These are phyloP conservation scores for Onychostruthus taczanowskii DNA, from an alignment of 2,113 vertebrate species.

Conservation along the genomic window DNA sequence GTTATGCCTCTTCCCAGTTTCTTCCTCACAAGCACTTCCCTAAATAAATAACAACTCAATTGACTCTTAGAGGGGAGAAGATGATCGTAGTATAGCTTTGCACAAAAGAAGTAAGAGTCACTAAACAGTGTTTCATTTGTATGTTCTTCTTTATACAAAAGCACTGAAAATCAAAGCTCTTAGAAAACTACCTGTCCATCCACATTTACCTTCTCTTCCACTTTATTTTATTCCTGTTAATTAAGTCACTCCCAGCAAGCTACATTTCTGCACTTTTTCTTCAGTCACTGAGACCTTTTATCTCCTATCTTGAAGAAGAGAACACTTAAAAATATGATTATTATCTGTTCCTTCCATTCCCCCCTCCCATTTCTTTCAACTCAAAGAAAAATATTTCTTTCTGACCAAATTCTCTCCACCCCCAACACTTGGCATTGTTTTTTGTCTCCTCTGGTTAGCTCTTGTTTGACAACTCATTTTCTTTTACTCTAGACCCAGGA, in stretches of 20 bases:
- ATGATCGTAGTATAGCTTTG: not conserved
- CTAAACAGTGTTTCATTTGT: not conserved
- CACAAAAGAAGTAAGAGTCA: not conserved
- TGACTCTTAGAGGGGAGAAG: not conserved
- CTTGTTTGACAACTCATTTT: not conserved
- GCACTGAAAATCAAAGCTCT: not conserved
- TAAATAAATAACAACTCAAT: not conserved
- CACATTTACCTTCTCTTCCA: not conserved
- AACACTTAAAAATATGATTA: not conserved
- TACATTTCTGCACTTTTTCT: not conserved
- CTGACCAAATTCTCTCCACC: not conserved
- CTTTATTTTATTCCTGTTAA: not conserved
- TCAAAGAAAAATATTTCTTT: not conserved
- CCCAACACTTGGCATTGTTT: not conserved
- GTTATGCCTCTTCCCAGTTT: not conserved
- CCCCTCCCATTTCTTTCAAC: not conserved
- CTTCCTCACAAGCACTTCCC: not conserved
- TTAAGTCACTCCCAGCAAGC: not conserved
- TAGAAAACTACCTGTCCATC: not conserved
- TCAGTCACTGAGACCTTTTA: not conserved
- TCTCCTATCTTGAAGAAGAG: not conserved
- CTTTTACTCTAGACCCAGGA: not conserved
- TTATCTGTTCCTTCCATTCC: not conserved
- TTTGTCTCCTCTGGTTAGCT: not conserved
- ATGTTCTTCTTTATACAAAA: not conserved